Conservation (phyloP, 2,797 vertebrate species). For the Rhinichthys osculus region DNA sequence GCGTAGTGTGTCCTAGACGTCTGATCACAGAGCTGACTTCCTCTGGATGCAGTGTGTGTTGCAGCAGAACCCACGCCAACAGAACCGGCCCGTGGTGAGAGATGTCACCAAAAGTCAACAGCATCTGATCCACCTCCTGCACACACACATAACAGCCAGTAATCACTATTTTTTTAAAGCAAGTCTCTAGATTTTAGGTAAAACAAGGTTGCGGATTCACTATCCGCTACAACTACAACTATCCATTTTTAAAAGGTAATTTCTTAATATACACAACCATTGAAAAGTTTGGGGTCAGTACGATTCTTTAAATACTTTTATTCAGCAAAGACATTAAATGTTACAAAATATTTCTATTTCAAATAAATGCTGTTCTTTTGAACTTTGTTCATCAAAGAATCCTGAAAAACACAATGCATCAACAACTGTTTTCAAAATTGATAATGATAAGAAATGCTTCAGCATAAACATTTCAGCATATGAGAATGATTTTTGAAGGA, state of each 20-base stretch:
- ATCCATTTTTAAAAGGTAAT: not conserved
- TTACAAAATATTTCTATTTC: not conserved
- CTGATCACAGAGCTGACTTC: conserved; percentile 83
- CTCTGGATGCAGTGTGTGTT: conserved; percentile 89
- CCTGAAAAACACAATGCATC: not conserved
- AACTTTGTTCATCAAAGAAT: not conserved
- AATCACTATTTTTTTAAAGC: not conserved
- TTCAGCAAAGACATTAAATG: not conserved
- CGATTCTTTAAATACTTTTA: not conserved
- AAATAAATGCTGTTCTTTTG: not conserved
- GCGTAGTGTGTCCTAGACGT: conserved; percentile 87
- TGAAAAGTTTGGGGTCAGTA: not conserved
- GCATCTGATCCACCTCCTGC: conserved; percentile 92
- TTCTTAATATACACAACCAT: not conserved
- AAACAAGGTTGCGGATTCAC: not conserved
- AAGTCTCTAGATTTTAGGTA: not conserved
- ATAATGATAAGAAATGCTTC: not conserved
- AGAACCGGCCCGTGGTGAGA: conserved; percentile 91
- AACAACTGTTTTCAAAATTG: not conserved
- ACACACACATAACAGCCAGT: not conserved
- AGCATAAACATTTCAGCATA: not conserved
- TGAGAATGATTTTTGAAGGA: not conserved
- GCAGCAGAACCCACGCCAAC: conserved; percentile 94
- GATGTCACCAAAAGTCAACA: conserved; percentile 92
- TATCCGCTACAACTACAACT: not conserved